phyloP scores from a whole-genome alignment of 2,113 vertebrate species.

The Nibea coibor region DNA sequence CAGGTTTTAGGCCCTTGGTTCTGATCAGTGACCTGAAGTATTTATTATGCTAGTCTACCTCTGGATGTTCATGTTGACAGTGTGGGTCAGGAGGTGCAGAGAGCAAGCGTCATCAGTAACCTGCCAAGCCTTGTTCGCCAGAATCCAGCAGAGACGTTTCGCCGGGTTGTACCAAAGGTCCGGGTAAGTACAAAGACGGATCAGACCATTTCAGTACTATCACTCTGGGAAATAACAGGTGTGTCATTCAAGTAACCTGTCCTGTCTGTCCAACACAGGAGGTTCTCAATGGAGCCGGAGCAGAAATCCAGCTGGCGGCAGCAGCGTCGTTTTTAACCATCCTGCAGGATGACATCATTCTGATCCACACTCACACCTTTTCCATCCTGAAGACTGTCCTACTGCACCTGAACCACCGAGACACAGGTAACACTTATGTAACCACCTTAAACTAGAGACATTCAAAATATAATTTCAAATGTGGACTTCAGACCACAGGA shows the following conservation, averaged over 20 bases:
- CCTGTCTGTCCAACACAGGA: conserved; percentile 85
- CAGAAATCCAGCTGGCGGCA: conserved; percentile 93
- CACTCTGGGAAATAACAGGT: background rate
- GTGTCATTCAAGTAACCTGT: conserved; percentile 4
- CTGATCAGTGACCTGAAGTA: background rate
- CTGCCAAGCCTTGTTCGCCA: conserved; percentile 92
- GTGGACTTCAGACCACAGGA: too few relatives aligned
- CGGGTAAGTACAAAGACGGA: conserved; percentile 85
- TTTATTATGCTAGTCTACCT: background rate
- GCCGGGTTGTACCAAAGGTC: conserved; percentile 94
- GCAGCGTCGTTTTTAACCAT: conserved; percentile 93
- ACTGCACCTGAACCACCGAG: conserved; percentile 92
- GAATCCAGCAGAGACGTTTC: conserved; percentile 94
- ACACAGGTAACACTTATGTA: conserved; percentile 33
- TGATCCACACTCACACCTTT: conserved; percentile 92
- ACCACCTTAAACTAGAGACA: too few relatives aligned
- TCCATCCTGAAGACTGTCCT: conserved; percentile 93
- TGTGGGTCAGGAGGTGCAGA: conserved; percentile 93
- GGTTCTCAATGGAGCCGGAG: conserved; percentile 88
- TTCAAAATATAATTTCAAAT: too few relatives aligned
- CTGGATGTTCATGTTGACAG: conserved; percentile 66
- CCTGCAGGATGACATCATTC: conserved; percentile 93
- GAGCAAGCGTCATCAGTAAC: conserved; percentile 93
- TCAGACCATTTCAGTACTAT: background rate
- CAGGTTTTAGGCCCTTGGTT: background rate